phyloP scores from a whole-genome alignment of 2,113 vertebrate genomes.

The Ptyas mucosa region DNA sequence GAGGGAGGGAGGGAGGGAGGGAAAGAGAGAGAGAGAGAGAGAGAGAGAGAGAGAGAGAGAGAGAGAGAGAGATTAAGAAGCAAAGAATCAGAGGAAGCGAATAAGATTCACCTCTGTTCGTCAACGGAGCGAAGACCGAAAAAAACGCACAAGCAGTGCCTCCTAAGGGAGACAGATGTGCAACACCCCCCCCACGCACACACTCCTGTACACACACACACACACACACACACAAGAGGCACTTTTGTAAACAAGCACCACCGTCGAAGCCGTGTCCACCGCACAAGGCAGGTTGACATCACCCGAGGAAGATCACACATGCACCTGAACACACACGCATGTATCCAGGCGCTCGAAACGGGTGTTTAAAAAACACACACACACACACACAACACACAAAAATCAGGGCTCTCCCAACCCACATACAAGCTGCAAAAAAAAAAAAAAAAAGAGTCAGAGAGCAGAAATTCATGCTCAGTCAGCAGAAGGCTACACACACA shows the following conservation, averaged over 20 bases:
- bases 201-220: too few relatives aligned
- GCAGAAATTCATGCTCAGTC: background rate
- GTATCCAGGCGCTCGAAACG: too few relatives aligned
- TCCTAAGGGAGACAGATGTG: background rate
- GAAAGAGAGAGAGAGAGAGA: too few relatives aligned
- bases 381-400: background rate
- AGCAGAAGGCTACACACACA: background rate
- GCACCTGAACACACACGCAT: background rate
- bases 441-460: background rate
- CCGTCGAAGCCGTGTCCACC: background rate
- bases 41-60: too few relatives aligned
- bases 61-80: background rate
- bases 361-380: too few relatives aligned
- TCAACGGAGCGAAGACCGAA: background rate
- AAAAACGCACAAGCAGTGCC: background rate
- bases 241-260: background rate
- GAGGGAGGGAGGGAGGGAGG: background rate
- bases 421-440: background rate
- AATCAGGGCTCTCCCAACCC: background rate
- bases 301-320: background rate
- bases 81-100: background rate
- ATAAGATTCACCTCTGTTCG: background rate
- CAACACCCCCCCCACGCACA: background rate
- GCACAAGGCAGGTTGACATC: background rate
- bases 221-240: background rate